A percentile compares a stretch with the other conserved stretches of the same genome.
phyloP scores from a whole-genome alignment of 1,140 invertebrate genomes.

The Cotesia vestalis region DNA sequence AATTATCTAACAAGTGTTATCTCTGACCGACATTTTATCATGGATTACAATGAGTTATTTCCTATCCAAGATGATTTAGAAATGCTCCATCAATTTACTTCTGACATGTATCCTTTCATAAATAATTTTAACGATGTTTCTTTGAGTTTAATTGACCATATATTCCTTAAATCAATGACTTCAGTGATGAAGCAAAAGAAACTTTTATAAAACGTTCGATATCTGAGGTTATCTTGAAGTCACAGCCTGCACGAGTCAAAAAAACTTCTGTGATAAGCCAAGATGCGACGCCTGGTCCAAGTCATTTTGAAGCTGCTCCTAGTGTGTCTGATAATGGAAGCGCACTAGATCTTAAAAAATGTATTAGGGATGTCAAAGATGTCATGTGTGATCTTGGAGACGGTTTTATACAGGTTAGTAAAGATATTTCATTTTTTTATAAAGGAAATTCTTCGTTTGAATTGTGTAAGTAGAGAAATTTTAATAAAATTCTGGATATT shows the following conservation, averaged over 20 bases:
- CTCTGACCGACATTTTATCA: slow-evolving; percentile 74
- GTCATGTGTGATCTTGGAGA: slow-evolving; percentile 83
- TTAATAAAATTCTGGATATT: too few relatives aligned
- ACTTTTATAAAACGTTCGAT: slow-evolving; percentile 69
- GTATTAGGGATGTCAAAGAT: slow-evolving; percentile 78
- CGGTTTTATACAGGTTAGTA: slow-evolving; percentile 70
- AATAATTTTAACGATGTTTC: neutral
- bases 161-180: slow-evolving; percentile 1
- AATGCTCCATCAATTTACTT: slow-evolving; percentile 68
- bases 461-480: too few relatives aligned
- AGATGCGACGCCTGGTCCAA: too few relatives aligned
- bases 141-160: too few relatives aligned
- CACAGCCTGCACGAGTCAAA: neutral
- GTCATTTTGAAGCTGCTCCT: too few relatives aligned
- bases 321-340: slow-evolving; percentile 46
- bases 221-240: slow-evolving; percentile 48
- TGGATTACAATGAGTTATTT: slow-evolving; percentile 74
- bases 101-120: slow-evolving; percentile 72
- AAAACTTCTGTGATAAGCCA: neutral
- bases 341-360: slow-evolving; percentile 64
- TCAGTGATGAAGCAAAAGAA: slow-evolving; percentile 71
- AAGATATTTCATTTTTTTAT: slow-evolving; percentile 10
- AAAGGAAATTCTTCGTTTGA: neutral
- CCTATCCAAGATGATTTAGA: slow-evolving; percentile 71
- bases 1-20: slow-evolving; percentile 71